These are phyloP conservation scores for Ochropleura leucogaster DNA, from an alignment of 2,888 invertebrate genomes.

Conservation along the genomic window DNA sequence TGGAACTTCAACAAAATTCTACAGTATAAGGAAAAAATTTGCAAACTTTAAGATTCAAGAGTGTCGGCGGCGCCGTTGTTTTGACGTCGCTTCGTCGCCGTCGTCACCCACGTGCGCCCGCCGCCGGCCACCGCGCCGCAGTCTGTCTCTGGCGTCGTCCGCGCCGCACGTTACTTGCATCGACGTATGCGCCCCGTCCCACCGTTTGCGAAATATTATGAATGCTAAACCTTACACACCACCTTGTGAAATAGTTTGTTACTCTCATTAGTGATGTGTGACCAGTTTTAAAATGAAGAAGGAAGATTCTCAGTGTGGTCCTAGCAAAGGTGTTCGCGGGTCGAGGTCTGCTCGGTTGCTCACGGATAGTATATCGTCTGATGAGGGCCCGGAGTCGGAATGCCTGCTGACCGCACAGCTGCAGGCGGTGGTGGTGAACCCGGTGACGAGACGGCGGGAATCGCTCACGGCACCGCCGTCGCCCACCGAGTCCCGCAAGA, in stretches of 20 bases:
- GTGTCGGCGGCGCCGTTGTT: slow-evolving; percentile 71
- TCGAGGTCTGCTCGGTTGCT: slow-evolving; percentile 81
- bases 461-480: slow-evolving; percentile 89
- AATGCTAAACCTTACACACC: slow-evolving; percentile 67
- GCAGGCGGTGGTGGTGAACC: slow-evolving; percentile 77
- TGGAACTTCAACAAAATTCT: slow-evolving; percentile 14
- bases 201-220: slow-evolving; percentile 79
- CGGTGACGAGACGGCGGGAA: slow-evolving; percentile 78
- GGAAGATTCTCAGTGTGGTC: slow-evolving; percentile 78
- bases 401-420: slow-evolving; percentile 80
- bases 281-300: slow-evolving; percentile 80
- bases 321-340: slow-evolving; percentile 74
- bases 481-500: slow-evolving; percentile 87
- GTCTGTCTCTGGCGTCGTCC: slow-evolving; percentile 81
- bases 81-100: slow-evolving; percentile 73
- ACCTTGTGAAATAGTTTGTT: slow-evolving; percentile 66
- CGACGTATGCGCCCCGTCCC: slow-evolving; percentile 58
- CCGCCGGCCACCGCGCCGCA: slow-evolving; percentile 81
- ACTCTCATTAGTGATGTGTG: slow-evolving; percentile 71
- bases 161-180: slow-evolving; percentile 75
- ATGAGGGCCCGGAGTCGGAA: slow-evolving; percentile 87
- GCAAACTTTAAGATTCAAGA: slow-evolving; percentile 57
- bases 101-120: slow-evolving; percentile 81
- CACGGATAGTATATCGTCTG: slow-evolving; percentile 86
- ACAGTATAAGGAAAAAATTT: slow-evolving; percentile 36